Conservation (phyloP, 2,113 vertebrate genomes). For the Indicator indicator region DNA sequence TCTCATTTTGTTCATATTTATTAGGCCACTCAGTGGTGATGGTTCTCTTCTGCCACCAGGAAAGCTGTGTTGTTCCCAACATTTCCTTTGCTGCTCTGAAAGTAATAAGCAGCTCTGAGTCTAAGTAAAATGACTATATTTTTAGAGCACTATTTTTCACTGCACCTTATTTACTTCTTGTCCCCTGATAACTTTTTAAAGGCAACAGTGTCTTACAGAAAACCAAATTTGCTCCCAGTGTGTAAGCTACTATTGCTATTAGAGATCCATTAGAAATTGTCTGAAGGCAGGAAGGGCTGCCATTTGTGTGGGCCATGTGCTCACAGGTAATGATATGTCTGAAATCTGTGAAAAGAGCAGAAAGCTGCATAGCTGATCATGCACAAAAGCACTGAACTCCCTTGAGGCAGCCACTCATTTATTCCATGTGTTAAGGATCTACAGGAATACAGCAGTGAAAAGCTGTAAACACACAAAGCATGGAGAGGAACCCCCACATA, state of each 20-base stretch:
- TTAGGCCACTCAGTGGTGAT: fast-evolving
- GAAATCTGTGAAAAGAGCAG: background rate
- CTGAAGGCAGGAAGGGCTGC: background rate
- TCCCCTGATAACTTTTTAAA: background rate
- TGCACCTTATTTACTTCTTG: background rate
- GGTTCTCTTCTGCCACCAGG: background rate
- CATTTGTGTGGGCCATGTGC: background rate
- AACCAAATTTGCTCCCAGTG: background rate
- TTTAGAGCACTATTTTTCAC: background rate
- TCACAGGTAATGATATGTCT: background rate
- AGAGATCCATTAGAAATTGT: background rate
- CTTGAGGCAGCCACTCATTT: background rate
- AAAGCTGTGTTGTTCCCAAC: background rate
- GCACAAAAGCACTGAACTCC: background rate
- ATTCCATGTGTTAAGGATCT: background rate
- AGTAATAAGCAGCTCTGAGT: background rate
- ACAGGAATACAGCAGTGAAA: background rate
- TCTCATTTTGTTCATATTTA: background rate
- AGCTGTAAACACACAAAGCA: background rate
- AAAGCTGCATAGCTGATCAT: background rate
- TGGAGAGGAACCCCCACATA: background rate
- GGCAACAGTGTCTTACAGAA: background rate
- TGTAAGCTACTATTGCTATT: background rate
- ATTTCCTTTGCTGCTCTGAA: background rate
- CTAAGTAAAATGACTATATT: background rate